Base-by-base conservation (phyloP, 2,888 invertebrate genomes). In the Arrhopalites spinosus region DNA sequence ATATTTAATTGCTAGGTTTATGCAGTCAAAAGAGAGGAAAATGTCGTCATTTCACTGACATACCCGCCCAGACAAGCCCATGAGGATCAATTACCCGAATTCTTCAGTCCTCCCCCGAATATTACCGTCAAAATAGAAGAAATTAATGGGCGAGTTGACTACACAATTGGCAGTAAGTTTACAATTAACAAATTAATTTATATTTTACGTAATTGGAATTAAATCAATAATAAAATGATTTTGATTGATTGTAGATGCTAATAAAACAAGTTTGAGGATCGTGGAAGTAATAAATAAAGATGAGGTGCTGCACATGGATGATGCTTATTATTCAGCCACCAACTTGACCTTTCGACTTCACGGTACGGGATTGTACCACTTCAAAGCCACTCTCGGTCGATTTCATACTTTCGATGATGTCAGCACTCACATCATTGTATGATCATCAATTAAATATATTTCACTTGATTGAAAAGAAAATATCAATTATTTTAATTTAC, bases 361-460 rank as follows among this genome's bases (percentile, higher is more conserved):
- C 59, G 82, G 82, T 27, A 80, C 81, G 1, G 82, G 82, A 1
- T 61, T 82, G 0, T 82, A 78, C 30, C 82, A 82, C 66, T 82
- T 82, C 71, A 77, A 74, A 36, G 81, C 74, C 13, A 47, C 50
- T 0, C 47, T 81, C 13, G 82, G 77, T 3, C 36, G 69, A 15
- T 81, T 81, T 59, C 81, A 82, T 20, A 78, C 77, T 59, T 80
- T 81, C 47, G 77, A 72, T 17, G 79, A 81, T 15, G 82, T 82
- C 43, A 74, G 78, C 13, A 80, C 78, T 7, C 74, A 81, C 69
- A 78, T 82, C 56, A 70, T 77, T 20, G 81, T 80, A 77, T 67
- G 69, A 20, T 2, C n/a, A 47, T n/a, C 50, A 50, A 50, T 74
- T 29, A 23, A 75, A 50, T 5, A 5, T 17, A 15, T 63, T 8